Evolutionary conservation across 2,888 invertebrate species (phyloP).

Genomic region (Platypus cylindrus): DNA sequence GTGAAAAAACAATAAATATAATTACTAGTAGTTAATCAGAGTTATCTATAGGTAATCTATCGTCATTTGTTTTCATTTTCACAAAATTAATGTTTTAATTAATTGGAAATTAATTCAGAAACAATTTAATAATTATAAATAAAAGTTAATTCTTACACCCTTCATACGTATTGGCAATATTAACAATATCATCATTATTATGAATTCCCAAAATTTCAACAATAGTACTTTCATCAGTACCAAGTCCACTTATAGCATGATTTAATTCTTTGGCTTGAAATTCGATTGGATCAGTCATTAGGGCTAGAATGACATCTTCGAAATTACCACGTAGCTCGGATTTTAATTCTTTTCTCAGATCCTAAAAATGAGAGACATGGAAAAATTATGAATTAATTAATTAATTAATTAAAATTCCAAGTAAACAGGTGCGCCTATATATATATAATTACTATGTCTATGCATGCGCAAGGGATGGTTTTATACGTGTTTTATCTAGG

Average conservation of each 20-base stretch:
- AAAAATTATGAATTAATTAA: too few relatives aligned
- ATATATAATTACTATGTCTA: too few relatives aligned
- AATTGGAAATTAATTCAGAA: too few relatives aligned
- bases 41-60: not conserved
- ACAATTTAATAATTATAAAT: conserved; percentile 1
- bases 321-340: conserved; percentile 83
- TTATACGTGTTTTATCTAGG: too few relatives aligned
- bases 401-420: too few relatives aligned
- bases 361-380: too few relatives aligned
- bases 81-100: conserved; percentile 1
- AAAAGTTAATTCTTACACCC: conserved; percentile 19
- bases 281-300: conserved; percentile 73
- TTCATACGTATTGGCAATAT: conserved; percentile 60
- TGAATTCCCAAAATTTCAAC: conserved; percentile 74
- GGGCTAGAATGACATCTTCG: conserved; percentile 66
- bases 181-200: conserved; percentile 68
- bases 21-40: too few relatives aligned
- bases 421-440: too few relatives aligned
- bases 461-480: too few relatives aligned
- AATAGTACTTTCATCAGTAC: conserved; percentile 60
- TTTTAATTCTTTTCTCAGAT: conserved; percentile 69
- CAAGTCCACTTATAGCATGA: conserved; percentile 59
- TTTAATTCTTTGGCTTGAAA: conserved; percentile 69
- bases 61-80: not conserved
- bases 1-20: too few relatives aligned